Percentiles rank a stretch among this genome's conserved stretches.
Evolutionary conservation across 2,113 vertebrate genomes (phyloP).

Genomic region (Bubo scandiacus): DNA sequence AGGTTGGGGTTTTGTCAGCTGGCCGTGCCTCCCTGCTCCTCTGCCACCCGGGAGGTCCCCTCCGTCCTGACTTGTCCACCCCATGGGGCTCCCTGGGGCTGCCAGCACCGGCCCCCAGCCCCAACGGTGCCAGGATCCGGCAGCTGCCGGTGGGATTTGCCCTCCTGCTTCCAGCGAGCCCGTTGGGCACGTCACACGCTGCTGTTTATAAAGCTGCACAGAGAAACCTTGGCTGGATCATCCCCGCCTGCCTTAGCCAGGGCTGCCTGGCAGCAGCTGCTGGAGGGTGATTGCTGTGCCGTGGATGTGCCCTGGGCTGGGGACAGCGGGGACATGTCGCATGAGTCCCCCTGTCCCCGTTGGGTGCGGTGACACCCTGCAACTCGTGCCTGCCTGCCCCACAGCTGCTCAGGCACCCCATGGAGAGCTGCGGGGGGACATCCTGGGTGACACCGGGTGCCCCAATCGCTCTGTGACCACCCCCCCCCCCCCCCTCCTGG

Average conservation of each 20-base stretch:
- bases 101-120: background rate
- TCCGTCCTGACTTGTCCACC: background rate
- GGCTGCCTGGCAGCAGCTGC: background rate
- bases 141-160: background rate
- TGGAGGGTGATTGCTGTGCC: background rate
- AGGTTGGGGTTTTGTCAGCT: background rate
- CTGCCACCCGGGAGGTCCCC: background rate
- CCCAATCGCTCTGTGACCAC: background rate
- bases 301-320: background rate
- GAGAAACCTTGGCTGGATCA: background rate
- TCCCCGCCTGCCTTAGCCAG: background rate
- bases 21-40: background rate
- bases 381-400: background rate
- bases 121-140: background rate
- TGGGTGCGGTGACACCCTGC: background rate
- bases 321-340: background rate
- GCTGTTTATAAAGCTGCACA: background rate
- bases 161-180: background rate
- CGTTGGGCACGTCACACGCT: accelerated
- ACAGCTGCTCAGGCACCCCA: background rate
- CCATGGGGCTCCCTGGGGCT: background rate
- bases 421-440: background rate
- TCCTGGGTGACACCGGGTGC: background rate
- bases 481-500: background rate
- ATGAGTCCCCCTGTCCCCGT: background rate